Percentiles rank a stretch among this genome's conserved stretches.
These are phyloP conservation scores for Canis aureus DNA, from an alignment of 2,113 vertebrate species.

Conservation along the genomic window DNA sequence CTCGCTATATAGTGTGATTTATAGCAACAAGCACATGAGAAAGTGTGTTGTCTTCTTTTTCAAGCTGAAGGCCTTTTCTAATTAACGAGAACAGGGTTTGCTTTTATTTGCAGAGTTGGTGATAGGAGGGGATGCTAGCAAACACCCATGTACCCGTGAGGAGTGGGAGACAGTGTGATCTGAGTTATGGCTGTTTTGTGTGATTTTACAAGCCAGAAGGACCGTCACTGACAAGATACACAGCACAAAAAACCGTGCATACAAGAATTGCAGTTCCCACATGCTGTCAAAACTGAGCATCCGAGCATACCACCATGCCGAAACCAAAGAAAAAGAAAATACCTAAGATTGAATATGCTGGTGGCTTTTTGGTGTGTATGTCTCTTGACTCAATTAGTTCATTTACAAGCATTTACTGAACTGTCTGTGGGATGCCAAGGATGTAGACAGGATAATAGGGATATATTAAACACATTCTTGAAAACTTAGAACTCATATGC, in stretches of 20 bases:
- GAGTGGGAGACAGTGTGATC: background rate
- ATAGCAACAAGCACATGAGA: slow-evolving; percentile 22
- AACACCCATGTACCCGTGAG: background rate
- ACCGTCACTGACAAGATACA: background rate
- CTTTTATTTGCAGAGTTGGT: background rate
- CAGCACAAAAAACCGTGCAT: background rate
- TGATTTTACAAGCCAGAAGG: background rate
- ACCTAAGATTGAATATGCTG: background rate
- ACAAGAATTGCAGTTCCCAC: background rate
- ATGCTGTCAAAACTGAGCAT: background rate
- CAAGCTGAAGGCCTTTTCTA: slow-evolving; percentile 42
- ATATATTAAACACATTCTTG: slow-evolving; percentile 50
- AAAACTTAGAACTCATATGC: background rate
- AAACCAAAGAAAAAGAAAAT: slow-evolving; percentile 5
- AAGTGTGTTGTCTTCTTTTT: slow-evolving; percentile 23
- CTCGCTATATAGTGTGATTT: slow-evolving; percentile 40
- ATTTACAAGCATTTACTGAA: background rate
- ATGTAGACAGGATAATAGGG: background rate
- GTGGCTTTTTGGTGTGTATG: background rate
- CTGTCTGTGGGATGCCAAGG: slow-evolving; percentile 46
- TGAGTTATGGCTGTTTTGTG: background rate
- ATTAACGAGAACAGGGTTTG: background rate
- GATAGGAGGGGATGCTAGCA: background rate
- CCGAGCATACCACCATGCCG: background rate
- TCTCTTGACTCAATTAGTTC: slow-evolving; percentile 41